Evolutionary conservation across 2,888 invertebrate genomes (phyloP).

Genomic region (Hydropsyche betteni): DNA sequence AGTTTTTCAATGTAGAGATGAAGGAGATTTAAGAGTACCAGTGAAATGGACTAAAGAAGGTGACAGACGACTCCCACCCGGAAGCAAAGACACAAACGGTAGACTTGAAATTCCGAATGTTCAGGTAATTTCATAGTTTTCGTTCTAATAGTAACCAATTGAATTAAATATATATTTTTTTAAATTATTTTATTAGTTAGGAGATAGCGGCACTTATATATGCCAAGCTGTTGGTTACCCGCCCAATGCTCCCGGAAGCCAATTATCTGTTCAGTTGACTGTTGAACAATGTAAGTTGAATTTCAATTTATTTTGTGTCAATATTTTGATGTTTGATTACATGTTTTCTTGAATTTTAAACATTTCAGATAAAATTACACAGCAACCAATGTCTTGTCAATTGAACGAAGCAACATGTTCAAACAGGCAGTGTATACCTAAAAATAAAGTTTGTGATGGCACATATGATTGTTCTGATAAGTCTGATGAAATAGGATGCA

Average conservation of each 20-base stretch:
- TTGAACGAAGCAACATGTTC: slow-evolving; percentile 85
- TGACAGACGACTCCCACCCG: slow-evolving; percentile 76
- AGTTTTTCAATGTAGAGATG: slow-evolving; percentile 92
- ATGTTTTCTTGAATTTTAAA: background rate
- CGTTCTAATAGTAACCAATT: slow-evolving; percentile 13
- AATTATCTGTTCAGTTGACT: slow-evolving; percentile 73
- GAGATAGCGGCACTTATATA: slow-evolving; percentile 82
- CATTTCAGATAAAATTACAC: slow-evolving; percentile 53
- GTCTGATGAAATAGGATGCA: slow-evolving; percentile 90
- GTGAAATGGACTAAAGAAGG: slow-evolving; percentile 81
- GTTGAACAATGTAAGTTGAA: slow-evolving; percentile 76
- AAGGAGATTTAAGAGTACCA: slow-evolving; percentile 78
- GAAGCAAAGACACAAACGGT: slow-evolving; percentile 78
- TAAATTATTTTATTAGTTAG: slow-evolving; percentile 60
- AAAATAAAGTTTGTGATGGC: slow-evolving; percentile 80
- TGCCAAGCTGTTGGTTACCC: slow-evolving; percentile 81
- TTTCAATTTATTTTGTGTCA: slow-evolving; percentile 1
- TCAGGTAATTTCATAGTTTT: slow-evolving; percentile 61
- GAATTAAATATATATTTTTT: background rate
- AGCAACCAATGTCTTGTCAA: slow-evolving; percentile 68
- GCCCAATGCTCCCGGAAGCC: slow-evolving; percentile 69
- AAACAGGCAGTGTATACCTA: slow-evolving; percentile 90
- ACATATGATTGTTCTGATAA: slow-evolving; percentile 83
- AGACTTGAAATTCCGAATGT: slow-evolving; percentile 88
- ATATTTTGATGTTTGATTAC: background rate